Base-by-base conservation (phyloP, 23 tunicate species). In the Botrylloides violaceus region DNA sequence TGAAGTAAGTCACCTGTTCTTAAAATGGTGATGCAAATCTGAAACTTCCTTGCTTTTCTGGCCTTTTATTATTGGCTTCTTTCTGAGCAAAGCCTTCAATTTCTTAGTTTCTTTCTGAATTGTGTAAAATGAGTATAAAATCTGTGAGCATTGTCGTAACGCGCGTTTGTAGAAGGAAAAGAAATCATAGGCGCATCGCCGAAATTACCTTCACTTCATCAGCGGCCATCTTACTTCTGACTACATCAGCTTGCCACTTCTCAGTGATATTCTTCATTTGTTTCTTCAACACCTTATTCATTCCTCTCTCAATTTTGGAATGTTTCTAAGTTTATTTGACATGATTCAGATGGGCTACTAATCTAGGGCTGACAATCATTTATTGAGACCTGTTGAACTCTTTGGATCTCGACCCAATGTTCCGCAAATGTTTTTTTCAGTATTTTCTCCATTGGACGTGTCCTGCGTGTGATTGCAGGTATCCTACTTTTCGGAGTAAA, bases 151-250 rank as follows among this genome's bases (percentile, higher is more conserved):
- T n/a, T n/a, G n/a, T n/a, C n/a, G n/a, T n/a, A n/a, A n/a, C n/a
- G n/a, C n/a, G n/a, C n/a, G n/a, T n/a, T n/a, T n/a, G n/a, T n/a
- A n/a, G n/a, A n/a, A n/a, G n/a, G n/a, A n/a, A n/a, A n/a, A n/a
- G n/a, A n/a, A n/a, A n/a, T n/a, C n/a, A n/a, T n/a, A n/a, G n/a
- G n/a, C n/a, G n/a, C n/a, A n/a, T n/a, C n/a, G n/a, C n/a, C n/a
- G n/a, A n/a, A n/a, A n/a, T 12, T 3, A 63, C 70, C 35, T 63
- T 63, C 4, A 63, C 23, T 34, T 63, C 33, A 6, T 63, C 70
- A 25, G 36, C 70, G 12, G 33, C 35, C 33, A 63, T 3, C 29
- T 63, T 63, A 29, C n/a, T 29, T 28, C 29, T 9, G 3, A 63
- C 70, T 9, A 63, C 20, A 4, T 63, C 70, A 7, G 70, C 4